phyloP scores from a whole-genome alignment of 2,888 invertebrate species.

The Lasioglossum vierecki region DNA sequence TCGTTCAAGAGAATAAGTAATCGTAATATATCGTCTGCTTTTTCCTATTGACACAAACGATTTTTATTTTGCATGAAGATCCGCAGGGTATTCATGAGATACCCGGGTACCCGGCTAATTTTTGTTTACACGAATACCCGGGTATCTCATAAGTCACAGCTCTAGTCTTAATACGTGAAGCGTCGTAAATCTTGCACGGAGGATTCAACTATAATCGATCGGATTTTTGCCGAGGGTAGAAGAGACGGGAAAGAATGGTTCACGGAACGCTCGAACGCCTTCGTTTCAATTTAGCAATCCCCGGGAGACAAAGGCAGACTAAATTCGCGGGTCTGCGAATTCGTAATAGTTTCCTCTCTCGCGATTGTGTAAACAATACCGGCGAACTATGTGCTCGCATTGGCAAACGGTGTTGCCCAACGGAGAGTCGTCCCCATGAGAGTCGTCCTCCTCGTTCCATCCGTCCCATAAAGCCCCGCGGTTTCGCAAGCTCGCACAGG shows the following conservation, averaged over 20 bases:
- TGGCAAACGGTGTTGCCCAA: constrained; percentile 56
- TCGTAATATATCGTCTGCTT: too few relatives aligned
- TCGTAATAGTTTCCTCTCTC: constrained; percentile 54
- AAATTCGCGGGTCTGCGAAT: constrained; percentile 44
- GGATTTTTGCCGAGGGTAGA: neutral
- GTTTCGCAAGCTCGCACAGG: constrained; percentile 57
- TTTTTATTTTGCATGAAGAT: too few relatives aligned
- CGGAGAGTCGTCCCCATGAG: constrained; percentile 46
- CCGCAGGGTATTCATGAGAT: too few relatives aligned
- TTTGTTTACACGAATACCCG: too few relatives aligned
- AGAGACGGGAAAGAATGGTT: neutral
- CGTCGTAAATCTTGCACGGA: neutral
- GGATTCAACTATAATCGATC: neutral
- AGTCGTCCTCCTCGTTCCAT: constrained; percentile 57
- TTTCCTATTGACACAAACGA: too few relatives aligned
- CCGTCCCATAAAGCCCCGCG: constrained; percentile 49
- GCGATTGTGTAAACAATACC: constrained; percentile 61
- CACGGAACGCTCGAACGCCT: neutral
- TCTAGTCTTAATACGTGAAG: too few relatives aligned
- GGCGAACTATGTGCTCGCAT: constrained; percentile 32
- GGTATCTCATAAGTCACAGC: too few relatives aligned
- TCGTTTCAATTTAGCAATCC: constrained; percentile 4
- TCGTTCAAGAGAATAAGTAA: too few relatives aligned
- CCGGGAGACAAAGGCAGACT: neutral
- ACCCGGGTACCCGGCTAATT: too few relatives aligned